Conservation (phyloP, 2,113 vertebrate species). For the Anoplopoma fimbria region DNA sequence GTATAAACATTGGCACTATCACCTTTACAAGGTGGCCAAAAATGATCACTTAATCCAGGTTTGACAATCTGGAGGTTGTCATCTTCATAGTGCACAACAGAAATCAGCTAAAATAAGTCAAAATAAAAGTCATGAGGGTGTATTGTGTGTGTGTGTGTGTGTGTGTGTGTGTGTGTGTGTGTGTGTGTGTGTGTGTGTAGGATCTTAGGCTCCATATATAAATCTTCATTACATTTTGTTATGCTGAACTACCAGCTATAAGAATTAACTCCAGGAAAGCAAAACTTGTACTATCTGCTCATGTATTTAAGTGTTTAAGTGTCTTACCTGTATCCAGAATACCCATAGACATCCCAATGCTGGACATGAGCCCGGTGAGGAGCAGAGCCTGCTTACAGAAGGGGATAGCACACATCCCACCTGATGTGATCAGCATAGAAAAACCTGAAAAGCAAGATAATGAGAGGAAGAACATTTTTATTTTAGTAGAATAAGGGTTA, state of each 20-base stretch:
- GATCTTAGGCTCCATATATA: neutral
- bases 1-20: neutral
- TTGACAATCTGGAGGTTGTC: neutral
- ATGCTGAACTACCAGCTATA: neutral
- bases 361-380: slow-evolving; percentile 86
- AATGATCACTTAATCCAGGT: neutral
- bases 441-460: slow-evolving; percentile 65
- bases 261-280: neutral
- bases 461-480: neutral
- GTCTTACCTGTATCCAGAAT: slow-evolving; percentile 92
- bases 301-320: neutral
- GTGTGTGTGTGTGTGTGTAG: neutral
- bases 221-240: no score
- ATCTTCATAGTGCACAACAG: neutral
- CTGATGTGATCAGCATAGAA: slow-evolving; percentile 85
- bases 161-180: neutral
- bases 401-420: slow-evolving; percentile 88
- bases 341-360: slow-evolving; percentile 91
- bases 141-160: neutral
- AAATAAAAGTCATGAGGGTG: neutral
- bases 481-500: neutral
- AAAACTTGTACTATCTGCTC: no score
- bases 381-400: slow-evolving; percentile 89
- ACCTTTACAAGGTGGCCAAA: neutral
- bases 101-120: neutral